Evolutionary conservation across 2,113 vertebrate species (phyloP), one percentile per base, ranked within the genome.

Genomic region (Dicrurus megarhynchus): DNA sequence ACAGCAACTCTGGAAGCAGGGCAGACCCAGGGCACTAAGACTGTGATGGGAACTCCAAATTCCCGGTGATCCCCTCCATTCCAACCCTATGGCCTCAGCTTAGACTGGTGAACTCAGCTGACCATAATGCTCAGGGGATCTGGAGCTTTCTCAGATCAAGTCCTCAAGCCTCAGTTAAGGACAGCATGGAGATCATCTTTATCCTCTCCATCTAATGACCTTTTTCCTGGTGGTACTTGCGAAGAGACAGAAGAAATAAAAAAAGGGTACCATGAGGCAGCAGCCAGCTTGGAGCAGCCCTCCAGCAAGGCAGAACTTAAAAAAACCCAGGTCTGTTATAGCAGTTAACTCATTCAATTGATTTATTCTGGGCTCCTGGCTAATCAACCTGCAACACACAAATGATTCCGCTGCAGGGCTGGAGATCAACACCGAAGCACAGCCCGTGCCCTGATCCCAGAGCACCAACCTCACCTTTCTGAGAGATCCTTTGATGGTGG

Each of bases 401-500:
- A 69, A 61, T 15, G 1, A 64, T 37, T 17, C 30, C 3, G 1
- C 18, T 61, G 28, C 59, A 61, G 79, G 56, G 30, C 42, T 70
- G 19, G 42, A 47, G 32, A 59, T 85, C 52, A 81, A 39, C 56
- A 52, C 9, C 14, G 32, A 60, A 88, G 56, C 18, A 56, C 30
- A 82, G 49, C 46, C 37, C 46, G 19, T 33, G 12, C 6, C 10
- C 68, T 21, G 11, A 52, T 49, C 32, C 50, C 61, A 56, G 63
- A 76, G 53, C 53, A 78, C 11, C 75, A 87, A 7, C 16, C 96
- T 84, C 97, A 99, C 99, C 98, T 99, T 98, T 98, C 69, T 98
- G 78, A 99, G 90, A 19, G 99, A 98, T 82, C 99, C 99, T 92
- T 99, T 98, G 80, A 98, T 98, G 63, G 92, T 97, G 93, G 96